Evolutionary conservation across 2,888 invertebrate species (phyloP), one percentile per base, ranked within the genome.

Genomic region (Tenthredo livida): DNA sequence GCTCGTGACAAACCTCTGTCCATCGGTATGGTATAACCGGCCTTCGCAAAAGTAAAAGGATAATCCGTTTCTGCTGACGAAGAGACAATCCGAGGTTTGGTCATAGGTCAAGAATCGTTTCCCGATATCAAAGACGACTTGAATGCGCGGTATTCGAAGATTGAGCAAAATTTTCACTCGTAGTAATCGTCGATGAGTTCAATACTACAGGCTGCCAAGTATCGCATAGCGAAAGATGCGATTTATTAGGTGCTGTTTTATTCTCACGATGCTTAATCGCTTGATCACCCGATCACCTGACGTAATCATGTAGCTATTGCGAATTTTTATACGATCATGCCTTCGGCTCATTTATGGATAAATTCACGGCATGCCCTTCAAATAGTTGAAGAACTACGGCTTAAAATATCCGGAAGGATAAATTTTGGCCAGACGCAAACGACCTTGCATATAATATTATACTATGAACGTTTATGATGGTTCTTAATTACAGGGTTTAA

Each of bases 41-140:
- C 83, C 83, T 83, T 83, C 67, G 29, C 25, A 29, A 83, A 83
- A 83, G 83, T 83, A 83, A 83, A 83, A 83, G 83, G 83, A 83
- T 83, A 25, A 83, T 65, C 67, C 67, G 83, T 50, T 9, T 43
- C 70, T 40, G 29, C 40, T 10, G 40, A 54, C 17, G n/a, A 54
- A 54, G 54, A 80, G 54, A 33, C 77, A 61, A 80, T 40, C 58
- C 25, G 21, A 3, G 61, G 37, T 80, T 80, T 17, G 83, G 50
- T 67, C 67, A 83, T 47, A 67, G 83, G 83, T 83, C 47, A 70
- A 83, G 83, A 67, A 83, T 83, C 29, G 61, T 70, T 67, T 2
- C 15, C 67, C 43, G 58, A 80, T 50, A 47, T 70, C 67, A 29
- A 70, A 65, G 47, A 70, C 61, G 33, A 47, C 29, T 43, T 29